These are phyloP conservation scores for Panagrolaimus sp. DNA, from an alignment of 1,140 invertebrate genomes.

Conservation along the genomic window DNA sequence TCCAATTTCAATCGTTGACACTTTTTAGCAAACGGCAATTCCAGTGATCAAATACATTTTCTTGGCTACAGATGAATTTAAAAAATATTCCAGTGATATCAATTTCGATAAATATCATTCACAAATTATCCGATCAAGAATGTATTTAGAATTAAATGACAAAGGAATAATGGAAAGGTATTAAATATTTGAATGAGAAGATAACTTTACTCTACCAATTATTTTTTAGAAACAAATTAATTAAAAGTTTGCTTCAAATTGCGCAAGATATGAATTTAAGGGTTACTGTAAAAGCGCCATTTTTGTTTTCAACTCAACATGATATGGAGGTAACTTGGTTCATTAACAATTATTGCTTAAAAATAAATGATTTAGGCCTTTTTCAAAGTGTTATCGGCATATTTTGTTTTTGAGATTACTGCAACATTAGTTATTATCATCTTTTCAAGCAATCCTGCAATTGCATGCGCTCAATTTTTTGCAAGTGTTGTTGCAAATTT, in stretches of 20 bases:
- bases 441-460: constrained; percentile 23
- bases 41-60: constrained; percentile 38
- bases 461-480: constrained; percentile 17
- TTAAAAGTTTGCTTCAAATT: constrained; percentile 19
- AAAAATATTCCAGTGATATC: constrained; percentile 36
- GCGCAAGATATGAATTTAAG: constrained; percentile 23
- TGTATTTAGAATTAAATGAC: constrained; percentile 41
- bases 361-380: constrained; percentile 11
- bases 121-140: constrained; percentile 39
- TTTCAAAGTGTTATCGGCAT: constrained; percentile 14
- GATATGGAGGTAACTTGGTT: constrained; percentile 34
- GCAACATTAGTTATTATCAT: constrained; percentile 11
- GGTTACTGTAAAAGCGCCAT: constrained; percentile 27
- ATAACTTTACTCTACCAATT: background rate
- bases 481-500: constrained; percentile 17
- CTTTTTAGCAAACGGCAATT: constrained; percentile 33
- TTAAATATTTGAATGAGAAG: background rate
- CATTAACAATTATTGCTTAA: background rate
- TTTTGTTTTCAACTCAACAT: constrained; percentile 30
- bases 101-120: constrained; percentile 33
- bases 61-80: constrained; percentile 24
- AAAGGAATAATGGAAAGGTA: constrained; percentile 34
- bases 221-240: constrained; percentile 27
- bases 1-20: background rate
- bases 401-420: background rate